Evolutionary conservation across 2,888 invertebrate genomes (phyloP), one percentile per base, ranked within the genome.

Genomic region (Sturmia bella): DNA sequence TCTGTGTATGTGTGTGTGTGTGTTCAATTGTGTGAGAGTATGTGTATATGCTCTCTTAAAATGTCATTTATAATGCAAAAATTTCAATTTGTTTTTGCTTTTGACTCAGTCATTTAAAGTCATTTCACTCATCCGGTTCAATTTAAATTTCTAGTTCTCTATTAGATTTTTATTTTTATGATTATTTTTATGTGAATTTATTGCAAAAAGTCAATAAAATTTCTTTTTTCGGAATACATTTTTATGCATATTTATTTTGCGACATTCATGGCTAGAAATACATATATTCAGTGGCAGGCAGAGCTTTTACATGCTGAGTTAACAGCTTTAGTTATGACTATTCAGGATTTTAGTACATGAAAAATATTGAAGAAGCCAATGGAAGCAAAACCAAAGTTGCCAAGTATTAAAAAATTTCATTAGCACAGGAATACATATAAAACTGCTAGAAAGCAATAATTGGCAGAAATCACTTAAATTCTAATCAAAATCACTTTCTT

Each of bases 1-100:
- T 11, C 45, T 64, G 1, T 39, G 4, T 27, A 3, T 56, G 27
- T 0, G 52, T 19, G 11, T 17, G 11, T 32, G 7, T 11, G 6
- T n/a, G n/a, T 6, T 13, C 19, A 50, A 37, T 11, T 56, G 11
- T n/a, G 39, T 19, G n/a, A 13, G 12, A n/a, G 1, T 43, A 4
- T 56, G 5, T 21, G 19, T 37, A 0, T 59, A 57, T n/a, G 24
- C n/a, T 13, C 15, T 15, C 5, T 15, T 7, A 1, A 32, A n/a
- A 54, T 1, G 43, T n/a, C n/a, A n/a, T n/a, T n/a, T n/a, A n/a
- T n/a, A n/a, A n/a, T n/a, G 54, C 52, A 63, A 73, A 43, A 15
- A 54, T 73, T 73, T 74, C 54, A 64, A 74, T 64, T 64, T n/a
- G 41, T 19, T 59, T 59, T 59, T 41, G 19, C 37, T 73, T 21